phyloP scores from a whole-genome alignment of 2,888 invertebrate genomes.

The Eueremaeus valkanovi region DNA sequence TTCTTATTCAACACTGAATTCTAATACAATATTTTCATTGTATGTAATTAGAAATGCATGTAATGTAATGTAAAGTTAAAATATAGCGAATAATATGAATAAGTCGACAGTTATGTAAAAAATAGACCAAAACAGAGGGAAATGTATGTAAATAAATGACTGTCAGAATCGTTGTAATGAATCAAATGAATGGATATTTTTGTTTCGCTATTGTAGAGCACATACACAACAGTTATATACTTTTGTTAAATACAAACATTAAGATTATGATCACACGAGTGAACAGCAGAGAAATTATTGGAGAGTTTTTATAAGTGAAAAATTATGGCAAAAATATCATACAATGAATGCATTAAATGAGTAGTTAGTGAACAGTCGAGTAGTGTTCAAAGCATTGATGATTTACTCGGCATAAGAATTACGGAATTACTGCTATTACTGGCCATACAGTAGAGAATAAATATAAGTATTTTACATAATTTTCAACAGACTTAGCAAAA shows the following conservation, averaged over 20 bases:
- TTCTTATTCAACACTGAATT: too few species aligned
- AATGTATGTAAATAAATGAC: not conserved
- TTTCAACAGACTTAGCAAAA: not conserved
- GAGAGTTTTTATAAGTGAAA: not conserved
- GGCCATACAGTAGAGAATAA: not conserved
- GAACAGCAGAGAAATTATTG: slow-evolving; percentile 9
- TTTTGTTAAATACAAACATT: slow-evolving; percentile 2
- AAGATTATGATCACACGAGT: slow-evolving; percentile 4
- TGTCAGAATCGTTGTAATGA: not conserved
- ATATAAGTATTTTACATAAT: not conserved
- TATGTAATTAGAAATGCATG: not conserved
- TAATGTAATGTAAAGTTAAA: not conserved
- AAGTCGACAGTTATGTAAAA: not conserved
- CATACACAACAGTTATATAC: not conserved
- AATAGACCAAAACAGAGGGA: not conserved
- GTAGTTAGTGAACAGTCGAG: not conserved
- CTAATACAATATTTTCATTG: too few species aligned
- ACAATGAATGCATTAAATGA: not conserved
- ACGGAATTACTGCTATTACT: not conserved
- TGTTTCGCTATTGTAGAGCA: not conserved
- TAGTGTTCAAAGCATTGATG: not conserved
- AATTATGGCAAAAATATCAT: not conserved
- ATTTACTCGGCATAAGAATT: not conserved
- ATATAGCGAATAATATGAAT: not conserved
- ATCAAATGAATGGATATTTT: not conserved